Conservation (phyloP, 2,113 vertebrate genomes). For the Phodopus roborovskii region DNA sequence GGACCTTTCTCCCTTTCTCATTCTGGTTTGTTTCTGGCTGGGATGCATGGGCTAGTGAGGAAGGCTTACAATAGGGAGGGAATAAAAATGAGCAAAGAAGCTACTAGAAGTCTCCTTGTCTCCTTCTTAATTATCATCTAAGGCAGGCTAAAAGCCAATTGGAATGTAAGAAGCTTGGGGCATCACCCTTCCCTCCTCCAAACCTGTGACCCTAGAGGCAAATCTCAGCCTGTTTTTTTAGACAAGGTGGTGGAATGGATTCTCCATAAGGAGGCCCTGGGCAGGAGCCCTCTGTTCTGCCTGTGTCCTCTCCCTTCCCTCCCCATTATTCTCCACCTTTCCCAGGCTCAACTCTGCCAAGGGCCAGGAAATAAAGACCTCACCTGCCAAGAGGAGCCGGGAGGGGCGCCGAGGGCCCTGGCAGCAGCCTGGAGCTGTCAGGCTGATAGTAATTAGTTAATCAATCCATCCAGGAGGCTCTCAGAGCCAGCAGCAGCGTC, state of each 20-base stretch:
- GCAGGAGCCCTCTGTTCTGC: background rate
- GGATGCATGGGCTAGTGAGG: background rate
- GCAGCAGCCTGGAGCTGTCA: conserved; percentile 71
- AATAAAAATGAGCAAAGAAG: background rate
- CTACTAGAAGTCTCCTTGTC: background rate
- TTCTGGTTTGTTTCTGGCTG: background rate
- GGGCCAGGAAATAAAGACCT: conserved; percentile 76
- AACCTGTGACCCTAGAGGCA: background rate
- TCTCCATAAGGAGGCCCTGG: background rate
- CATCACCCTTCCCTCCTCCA: background rate
- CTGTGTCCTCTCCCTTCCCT: background rate
- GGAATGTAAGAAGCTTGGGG: background rate
- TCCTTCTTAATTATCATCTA: background rate
- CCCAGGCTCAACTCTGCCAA: conserved; percentile 34
- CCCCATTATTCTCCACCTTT: background rate
- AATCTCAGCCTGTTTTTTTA: background rate
- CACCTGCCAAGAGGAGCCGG: conserved; percentile 74
- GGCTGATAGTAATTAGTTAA: conserved; percentile 75
- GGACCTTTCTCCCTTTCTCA: background rate
- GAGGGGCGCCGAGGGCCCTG: conserved; percentile 39
- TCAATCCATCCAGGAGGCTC: conserved; percentile 59
- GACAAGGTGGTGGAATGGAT: background rate
- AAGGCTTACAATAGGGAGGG: background rate
- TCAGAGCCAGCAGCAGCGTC: background rate
- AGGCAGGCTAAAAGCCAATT: conserved; percentile 1